Base-by-base conservation (phyloP, 2,113 vertebrate genomes). In the Coracopsis vasa region DNA sequence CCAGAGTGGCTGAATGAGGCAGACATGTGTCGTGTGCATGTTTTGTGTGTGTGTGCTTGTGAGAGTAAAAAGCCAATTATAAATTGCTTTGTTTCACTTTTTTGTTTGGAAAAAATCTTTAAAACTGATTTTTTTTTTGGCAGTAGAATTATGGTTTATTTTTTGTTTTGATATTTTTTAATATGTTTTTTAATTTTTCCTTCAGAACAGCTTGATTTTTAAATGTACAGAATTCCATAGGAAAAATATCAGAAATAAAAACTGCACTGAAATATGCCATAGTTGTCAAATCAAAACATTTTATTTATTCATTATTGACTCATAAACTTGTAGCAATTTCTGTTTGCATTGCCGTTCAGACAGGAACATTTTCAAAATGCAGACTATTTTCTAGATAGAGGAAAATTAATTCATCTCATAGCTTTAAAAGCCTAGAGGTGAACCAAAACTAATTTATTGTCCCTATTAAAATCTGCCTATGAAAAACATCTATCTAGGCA, bases 1-100 rank as follows among this genome's bases (percentile, higher is more conserved):
- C 7, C 13, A 69, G 60, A 47, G n/a, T 2, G 18, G 44, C 31
- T 84, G 80, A 81, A 88, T 12, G 25, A 80, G n/a, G 45, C 1
- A 5, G 20, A 33, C 6, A 1, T 56, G 11, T n/a, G 31, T 18
- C 6, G 0, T 33, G 33, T 24, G 19, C 16, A 19, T 27, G 50
- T 10, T 20, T 37, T 5, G 0, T 0, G 0, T 15, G 24, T 21
- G 9, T 67, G 27, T 35, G 39, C 78, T 85, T 23, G 31, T 42
- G 31, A 6, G 1, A 23, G 10, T 58, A 37, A 70, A 70, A 13
- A 61, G 15, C 11, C 81, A 27, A 44, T 67, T 62, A 42, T 39
- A 2, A 20, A 35, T 27, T 72, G 8, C 2, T 90, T 79, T 75
- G 50, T 75, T 88, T 85, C 13, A 65, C 7, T 31, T 20, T 44